A percentile compares a stretch with the other conserved stretches of the same genome.
Evolutionary conservation across 2,113 vertebrate species (phyloP).

Genomic region (Eudyptes chrysolophus): DNA sequence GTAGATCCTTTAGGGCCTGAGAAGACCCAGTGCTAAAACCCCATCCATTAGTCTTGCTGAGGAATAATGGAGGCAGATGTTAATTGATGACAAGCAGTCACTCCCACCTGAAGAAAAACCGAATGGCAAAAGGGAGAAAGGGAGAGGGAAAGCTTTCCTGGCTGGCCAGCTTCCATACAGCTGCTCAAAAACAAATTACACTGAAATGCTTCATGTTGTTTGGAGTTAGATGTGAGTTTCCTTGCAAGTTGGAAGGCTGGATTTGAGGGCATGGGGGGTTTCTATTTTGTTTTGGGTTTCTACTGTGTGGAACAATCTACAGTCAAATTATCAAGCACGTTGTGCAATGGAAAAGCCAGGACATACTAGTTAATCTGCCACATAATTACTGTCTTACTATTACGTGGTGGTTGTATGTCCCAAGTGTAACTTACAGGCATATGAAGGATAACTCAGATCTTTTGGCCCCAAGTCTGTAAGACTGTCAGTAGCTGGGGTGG

Average conservation of each 20-base stretch:
- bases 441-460: neutral
- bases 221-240: neutral
- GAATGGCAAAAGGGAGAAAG: neutral
- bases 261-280: fast-evolving
- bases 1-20: neutral
- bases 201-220: neutral
- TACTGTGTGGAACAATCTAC: neutral
- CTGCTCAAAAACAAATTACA: neutral
- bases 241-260: neutral
- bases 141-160: neutral
- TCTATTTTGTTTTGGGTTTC: neutral
- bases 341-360: neutral
- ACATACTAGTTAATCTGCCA: neutral
- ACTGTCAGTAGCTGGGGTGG: neutral
- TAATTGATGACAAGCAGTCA: neutral
- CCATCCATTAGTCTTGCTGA: neutral
- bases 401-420: neutral
- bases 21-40: neutral
- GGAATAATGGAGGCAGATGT: neutral
- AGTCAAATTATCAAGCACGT: neutral
- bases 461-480: neutral
- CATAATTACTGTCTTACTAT: neutral
- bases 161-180: neutral
- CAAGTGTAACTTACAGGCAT: neutral
- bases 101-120: neutral